Evolutionary conservation across 1,140 invertebrate species (phyloP), one percentile per base, ranked within the genome.

Genomic region (Zaprionus davidi): DNA sequence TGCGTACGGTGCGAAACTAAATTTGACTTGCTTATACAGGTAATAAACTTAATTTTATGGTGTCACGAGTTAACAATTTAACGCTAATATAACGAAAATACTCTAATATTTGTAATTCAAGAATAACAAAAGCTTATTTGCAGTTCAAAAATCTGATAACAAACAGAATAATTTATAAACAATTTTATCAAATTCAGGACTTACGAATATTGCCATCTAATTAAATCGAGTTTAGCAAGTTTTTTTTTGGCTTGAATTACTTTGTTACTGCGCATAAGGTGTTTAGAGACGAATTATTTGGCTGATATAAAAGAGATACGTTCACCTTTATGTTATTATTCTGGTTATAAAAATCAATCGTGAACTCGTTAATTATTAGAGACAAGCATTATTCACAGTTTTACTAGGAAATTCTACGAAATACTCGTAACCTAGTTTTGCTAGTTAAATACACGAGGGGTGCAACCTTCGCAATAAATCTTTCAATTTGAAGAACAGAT

Each of bases 201-300:
- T 38, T 57, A 36, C 34, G 36, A 66, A 49, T 87, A 69, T 75
- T 78, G 57, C 49, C 64, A 62, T 80, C 73, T 88, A 88, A 88
- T 87, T 87, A 88, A 88, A 88, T 17, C 83, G 78, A 71, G 83
- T 87, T 83, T 78, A 67, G 59, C 83, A 56, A 69, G 83, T 86
- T 87, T 73, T 36, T 36, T 62, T 41, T 56, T 60, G 31, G 24
- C 58, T 57, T 58, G 7, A 11, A 36, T 24, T 38, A 59, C 28
- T 65, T 41, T 38, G 28, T 49, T 70, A 75, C 72, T 75, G 72
- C 72, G 72, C 55, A 75, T 13, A 75, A 64, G 41, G 31, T 2
- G 46, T 24, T 51, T 51, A 24, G 20, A 20, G 11, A 49, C 46
- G 9, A 49, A 9, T 20, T 22, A 22, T 22, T 49, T 49, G 46